These are phyloP conservation scores for Drosophila ambigua DNA, from an alignment of 1,140 invertebrate genomes.

Conservation along the genomic window DNA sequence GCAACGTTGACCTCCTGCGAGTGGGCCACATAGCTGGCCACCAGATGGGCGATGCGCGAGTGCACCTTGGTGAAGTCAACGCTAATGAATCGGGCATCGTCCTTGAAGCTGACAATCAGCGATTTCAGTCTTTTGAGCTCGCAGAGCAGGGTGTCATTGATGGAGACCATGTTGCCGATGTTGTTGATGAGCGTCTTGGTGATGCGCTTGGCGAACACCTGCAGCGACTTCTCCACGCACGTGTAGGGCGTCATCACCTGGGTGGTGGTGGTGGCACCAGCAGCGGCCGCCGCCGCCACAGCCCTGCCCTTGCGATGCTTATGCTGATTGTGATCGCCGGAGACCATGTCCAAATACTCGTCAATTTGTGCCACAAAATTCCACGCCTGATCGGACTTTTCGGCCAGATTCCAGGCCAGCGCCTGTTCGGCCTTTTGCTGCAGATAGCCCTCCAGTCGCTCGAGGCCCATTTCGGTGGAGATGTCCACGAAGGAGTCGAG, in stretches of 20 bases:
- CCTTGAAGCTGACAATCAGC: slow-evolving; percentile 88
- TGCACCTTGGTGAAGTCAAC: slow-evolving; percentile 88
- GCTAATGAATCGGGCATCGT: slow-evolving; percentile 86
- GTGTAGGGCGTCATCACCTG: slow-evolving; percentile 84
- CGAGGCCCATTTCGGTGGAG: slow-evolving; percentile 88
- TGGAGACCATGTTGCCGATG: slow-evolving; percentile 76
- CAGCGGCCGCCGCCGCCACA: neutral
- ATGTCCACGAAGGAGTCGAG: slow-evolving; percentile 92
- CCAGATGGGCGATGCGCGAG: slow-evolving; percentile 86
- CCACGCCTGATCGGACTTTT: slow-evolving; percentile 24
- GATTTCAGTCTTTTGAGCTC: slow-evolving; percentile 88
- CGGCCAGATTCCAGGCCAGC: slow-evolving; percentile 3
- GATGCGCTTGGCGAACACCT: slow-evolving; percentile 88
- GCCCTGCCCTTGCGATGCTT: neutral
- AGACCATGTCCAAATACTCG: slow-evolving; percentile 47
- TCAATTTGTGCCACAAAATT: slow-evolving; percentile 33
- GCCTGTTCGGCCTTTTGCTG: slow-evolving; percentile 81
- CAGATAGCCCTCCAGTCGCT: slow-evolving; percentile 90
- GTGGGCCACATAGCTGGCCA: slow-evolving; percentile 84
- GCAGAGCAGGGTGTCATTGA: slow-evolving; percentile 85
- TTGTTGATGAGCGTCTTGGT: slow-evolving; percentile 84
- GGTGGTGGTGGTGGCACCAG: slow-evolving; percentile 20
- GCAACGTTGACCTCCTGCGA: slow-evolving; percentile 57
- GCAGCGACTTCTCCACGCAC: slow-evolving; percentile 87
- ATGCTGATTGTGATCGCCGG: slow-evolving; percentile 8